These are phyloP conservation scores for Caenorhabditis becei DNA, from an alignment of 2,888 invertebrate species.

Conservation along the genomic window DNA sequence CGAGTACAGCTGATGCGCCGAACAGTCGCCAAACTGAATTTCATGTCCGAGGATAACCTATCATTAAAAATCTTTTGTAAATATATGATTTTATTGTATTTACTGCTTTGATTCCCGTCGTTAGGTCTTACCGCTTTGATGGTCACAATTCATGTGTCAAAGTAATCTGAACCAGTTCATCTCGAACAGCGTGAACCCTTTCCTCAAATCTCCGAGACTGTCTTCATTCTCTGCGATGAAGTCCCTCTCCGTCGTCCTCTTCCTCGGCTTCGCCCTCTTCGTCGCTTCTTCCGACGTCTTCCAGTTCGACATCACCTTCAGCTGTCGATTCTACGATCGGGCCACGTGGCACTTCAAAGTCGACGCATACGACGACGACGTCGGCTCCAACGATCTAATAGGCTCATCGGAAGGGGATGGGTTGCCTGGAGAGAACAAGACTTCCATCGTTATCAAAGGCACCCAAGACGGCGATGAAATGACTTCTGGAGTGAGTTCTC, in stretches of 20 bases:
- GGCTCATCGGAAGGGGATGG: neutral
- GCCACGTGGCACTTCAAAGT: conserved; percentile 2
- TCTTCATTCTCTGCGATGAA: neutral
- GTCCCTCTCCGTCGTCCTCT: neutral
- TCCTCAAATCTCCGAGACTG: neutral
- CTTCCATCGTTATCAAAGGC: neutral
- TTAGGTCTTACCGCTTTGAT: too few relatives aligned
- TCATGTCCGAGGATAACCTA: too few relatives aligned
- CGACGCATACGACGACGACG: neutral
- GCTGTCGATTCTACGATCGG: neutral
- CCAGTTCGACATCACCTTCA: conserved; percentile 2
- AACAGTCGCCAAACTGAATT: neutral
- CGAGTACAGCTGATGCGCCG: neutral
- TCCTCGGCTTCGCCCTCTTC: neutral
- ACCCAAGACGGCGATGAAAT: neutral
- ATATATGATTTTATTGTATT: too few relatives aligned
- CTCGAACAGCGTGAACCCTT: neutral
- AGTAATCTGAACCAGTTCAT: too few relatives aligned
- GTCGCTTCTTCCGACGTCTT: neutral
- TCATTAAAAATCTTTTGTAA: too few relatives aligned
- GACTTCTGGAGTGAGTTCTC: neutral
- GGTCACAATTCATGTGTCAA: too few relatives aligned
- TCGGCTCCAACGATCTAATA: neutral
- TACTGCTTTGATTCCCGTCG: too few relatives aligned
- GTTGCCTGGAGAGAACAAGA: neutral